Evolutionary conservation across 2,113 vertebrate genomes (phyloP), one percentile per base, ranked within the genome.

Genomic region (Canis aureus): DNA sequence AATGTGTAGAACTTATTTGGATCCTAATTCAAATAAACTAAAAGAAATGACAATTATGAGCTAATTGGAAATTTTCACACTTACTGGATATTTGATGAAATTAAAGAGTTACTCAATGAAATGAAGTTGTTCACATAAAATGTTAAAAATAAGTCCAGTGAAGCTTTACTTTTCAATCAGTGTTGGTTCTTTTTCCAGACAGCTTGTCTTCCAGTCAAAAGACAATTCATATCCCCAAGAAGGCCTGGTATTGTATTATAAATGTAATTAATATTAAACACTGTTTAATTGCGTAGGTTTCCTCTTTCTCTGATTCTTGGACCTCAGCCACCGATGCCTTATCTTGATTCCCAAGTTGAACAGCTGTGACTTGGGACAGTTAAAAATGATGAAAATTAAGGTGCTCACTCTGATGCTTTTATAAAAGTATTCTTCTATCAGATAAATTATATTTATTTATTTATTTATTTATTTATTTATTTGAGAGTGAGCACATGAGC

Each of bases 281-380:
- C 3, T 62, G 60, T 93, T 97, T 96, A 94, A 91, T 96, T 97
- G 94, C 55, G 32, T 79, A 8, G 22, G 60, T 96, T 97, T 76
- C 67, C 67, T 90, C 35, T 83, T 73, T 94, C 93, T 74, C 29
- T 85, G 62, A 57, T 66, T 92, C 67, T 84, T 89, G 53, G 13
- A 73, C 93, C 49, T 97, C 32, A 62, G 11, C 59, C 89, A 51
- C 25, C 20, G 17, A 32, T 67, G 23, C 20, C 49, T 89, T 84
- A 81, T 81, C 51, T 97, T 95, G 76, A 94, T 80, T 74, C 57
- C 80, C 64, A 76, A 78, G 17, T 94, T 92, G 66, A 86, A 94
- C 51, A 93, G 43, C 62, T 95, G 12, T 96, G 76, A 83, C 95
- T 86, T 89, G 62, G 60, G 57, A 71, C 35, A 88, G 29, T 78